Percentiles rank a stretch among this genome's conserved stretches.
Conservation (phyloP, 2,113 vertebrate genomes). For the Hymenochirus boettgeri region DNA sequence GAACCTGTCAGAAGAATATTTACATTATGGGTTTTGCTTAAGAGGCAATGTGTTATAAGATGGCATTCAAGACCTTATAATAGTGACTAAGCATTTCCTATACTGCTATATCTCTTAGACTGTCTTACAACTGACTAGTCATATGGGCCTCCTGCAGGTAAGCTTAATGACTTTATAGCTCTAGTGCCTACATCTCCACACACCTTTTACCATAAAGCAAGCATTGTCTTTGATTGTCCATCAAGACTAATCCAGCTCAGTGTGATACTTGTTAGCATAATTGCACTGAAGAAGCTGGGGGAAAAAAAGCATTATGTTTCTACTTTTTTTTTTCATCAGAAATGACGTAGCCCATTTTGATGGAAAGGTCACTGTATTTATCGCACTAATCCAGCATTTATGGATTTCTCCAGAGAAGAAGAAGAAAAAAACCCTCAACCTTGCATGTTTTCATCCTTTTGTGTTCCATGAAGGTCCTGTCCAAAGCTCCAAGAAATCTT, state of each 20-base stretch:
- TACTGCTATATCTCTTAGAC: slow-evolving; percentile 48
- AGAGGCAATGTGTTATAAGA: slow-evolving; percentile 56
- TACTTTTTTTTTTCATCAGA: slow-evolving; percentile 49
- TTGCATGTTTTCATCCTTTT: slow-evolving; percentile 51
- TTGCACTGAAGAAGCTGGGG: slow-evolving; percentile 68
- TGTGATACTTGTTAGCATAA: slow-evolving; percentile 73
- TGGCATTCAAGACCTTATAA: slow-evolving; percentile 57
- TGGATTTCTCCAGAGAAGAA: slow-evolving; percentile 38
- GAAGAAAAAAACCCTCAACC: slow-evolving; percentile 39
- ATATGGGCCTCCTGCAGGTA: slow-evolving; percentile 61
- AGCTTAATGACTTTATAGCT: slow-evolving; percentile 61
- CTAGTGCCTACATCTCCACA: slow-evolving; percentile 58
- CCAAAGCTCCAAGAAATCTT: slow-evolving; percentile 34
- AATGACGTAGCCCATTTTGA: slow-evolving; percentile 52
- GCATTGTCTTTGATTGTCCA: slow-evolving; percentile 74
- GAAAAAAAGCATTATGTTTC: slow-evolving; percentile 51
- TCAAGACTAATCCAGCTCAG: slow-evolving; percentile 73
- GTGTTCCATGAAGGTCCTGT: slow-evolving; percentile 43
- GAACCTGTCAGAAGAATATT: slow-evolving; percentile 66
- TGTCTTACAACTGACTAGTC: slow-evolving; percentile 53
- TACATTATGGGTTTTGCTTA: slow-evolving; percentile 54
- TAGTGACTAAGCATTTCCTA: slow-evolving; percentile 62
- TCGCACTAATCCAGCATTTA: slow-evolving; percentile 54
- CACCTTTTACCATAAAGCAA: slow-evolving; percentile 66
- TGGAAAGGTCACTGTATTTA: slow-evolving; percentile 58